Evolutionary conservation across 1,140 invertebrate genomes (phyloP), one percentile per base, ranked within the genome.

Genomic region (Battus philenor): DNA sequence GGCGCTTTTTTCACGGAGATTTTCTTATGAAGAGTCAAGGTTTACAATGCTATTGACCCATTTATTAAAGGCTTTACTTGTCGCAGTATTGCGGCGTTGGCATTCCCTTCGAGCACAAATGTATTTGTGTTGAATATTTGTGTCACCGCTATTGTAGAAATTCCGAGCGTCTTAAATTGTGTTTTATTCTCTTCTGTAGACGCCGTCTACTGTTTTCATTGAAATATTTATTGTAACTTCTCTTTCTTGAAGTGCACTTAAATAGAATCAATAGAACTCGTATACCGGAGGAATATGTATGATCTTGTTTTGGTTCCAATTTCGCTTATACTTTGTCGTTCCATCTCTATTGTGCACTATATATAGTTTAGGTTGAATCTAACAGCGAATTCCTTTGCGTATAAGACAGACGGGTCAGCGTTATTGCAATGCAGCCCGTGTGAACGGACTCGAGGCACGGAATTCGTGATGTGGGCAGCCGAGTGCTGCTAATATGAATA

Each of bases 341-440:
- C n/a, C n/a, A n/a, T n/a, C n/a, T n/a, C n/a, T n/a, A n/a, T n/a
- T n/a, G n/a, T n/a, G n/a, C n/a, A n/a, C n/a, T n/a, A n/a, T n/a
- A n/a, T n/a, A n/a, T 36, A 36, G 20, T 10, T 12, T 10, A 16
- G 5, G 33, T 36, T 11, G 11, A 9, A 22, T 36, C 9, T 11
- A 11, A 29, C 60, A 53, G 68, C 64, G 59, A 65, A 77, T 70
- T 59, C 54, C 50, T 47, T 34, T 47, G 59, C 64, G 61, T 66
- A 45, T 51, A 46, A 44, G 31, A 47, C 44, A 11, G 44, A 38
- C 50, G 51, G 58, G 59, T 56, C 60, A 54, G 47, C 27, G 27
- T 17, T 60, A 80, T 80, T 77, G 68, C 71, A 53, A 80, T 80
- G 69, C 71, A 77, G 61, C 50, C 47, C 64, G 51, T 73, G 67